Percentiles rank a stretch among this genome's conserved stretches.
phyloP scores from a whole-genome alignment of 2,113 vertebrate species.

The Dolichotis patagonum region DNA sequence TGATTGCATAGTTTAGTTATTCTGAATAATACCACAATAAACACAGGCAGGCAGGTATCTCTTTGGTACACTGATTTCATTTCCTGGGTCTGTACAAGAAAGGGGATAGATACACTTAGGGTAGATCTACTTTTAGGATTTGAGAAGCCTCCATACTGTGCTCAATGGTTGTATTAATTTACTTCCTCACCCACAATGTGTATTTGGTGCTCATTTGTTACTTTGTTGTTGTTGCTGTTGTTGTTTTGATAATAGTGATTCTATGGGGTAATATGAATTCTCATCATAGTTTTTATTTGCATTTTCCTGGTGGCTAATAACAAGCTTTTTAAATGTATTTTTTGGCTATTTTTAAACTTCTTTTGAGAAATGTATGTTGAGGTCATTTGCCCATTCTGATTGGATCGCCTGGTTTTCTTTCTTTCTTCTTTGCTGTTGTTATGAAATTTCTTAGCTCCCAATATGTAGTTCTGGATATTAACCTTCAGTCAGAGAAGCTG shows the following conservation, averaged over 20 bases:
- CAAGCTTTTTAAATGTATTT: not conserved
- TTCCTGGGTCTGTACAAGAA: not conserved
- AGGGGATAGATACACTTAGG: not conserved
- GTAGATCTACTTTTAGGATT: not conserved
- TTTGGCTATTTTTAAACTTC: not conserved
- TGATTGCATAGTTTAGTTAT: not conserved
- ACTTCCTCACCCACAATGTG: not conserved
- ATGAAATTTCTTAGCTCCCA: not conserved
- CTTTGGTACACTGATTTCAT: not conserved
- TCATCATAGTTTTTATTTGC: not conserved
- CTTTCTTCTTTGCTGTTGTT: not conserved
- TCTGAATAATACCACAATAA: not conserved
- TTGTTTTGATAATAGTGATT: not conserved
- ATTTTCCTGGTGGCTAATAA: not conserved
- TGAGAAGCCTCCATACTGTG: not conserved
- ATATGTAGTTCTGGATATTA: not conserved
- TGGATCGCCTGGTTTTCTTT: not conserved
- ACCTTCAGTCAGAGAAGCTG: not conserved
- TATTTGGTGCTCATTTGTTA: not conserved
- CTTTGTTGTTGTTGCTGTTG: not conserved
- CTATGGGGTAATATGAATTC: not conserved
- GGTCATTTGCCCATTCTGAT: not conserved
- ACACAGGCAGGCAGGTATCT: not conserved
- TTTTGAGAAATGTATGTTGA: not conserved
- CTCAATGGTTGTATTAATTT: not conserved